Conservation (phyloP, 30 jellyfish, hydroid and myxozoan species). For the Hydractinia echinata region DNA sequence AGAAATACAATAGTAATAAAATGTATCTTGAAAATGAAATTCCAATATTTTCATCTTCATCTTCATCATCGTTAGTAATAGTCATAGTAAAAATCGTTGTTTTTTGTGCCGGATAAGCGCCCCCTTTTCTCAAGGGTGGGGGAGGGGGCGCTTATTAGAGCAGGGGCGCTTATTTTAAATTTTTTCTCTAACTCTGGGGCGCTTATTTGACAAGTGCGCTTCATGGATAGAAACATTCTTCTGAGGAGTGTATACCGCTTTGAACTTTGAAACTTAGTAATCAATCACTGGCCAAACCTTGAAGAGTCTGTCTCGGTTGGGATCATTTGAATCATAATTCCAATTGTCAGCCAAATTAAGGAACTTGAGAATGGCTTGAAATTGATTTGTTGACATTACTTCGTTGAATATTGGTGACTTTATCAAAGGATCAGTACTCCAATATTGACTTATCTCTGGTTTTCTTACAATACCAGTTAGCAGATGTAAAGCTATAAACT, state of each 20-base stretch:
- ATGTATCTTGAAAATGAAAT: too few relatives aligned
- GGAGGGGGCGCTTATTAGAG: too few relatives aligned
- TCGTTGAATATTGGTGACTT: not conserved
- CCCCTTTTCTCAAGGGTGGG: too few relatives aligned
- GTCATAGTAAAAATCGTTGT: too few relatives aligned
- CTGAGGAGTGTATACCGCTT: conserved; percentile 12
- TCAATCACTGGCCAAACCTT: conserved; percentile 8
- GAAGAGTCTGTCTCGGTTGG: not conserved
- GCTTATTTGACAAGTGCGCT: too few relatives aligned
- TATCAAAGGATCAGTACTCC: not conserved
- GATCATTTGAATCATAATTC: conserved; percentile 11
- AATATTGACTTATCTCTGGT: not conserved
- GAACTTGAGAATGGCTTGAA: conserved; percentile 14
- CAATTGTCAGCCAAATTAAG: conserved; percentile 21
- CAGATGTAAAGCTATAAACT: not conserved
- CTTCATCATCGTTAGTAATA: too few relatives aligned
- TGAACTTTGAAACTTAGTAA: not conserved
- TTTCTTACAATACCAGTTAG: not conserved
- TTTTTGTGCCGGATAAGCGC: too few relatives aligned
- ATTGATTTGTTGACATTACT: conserved; percentile 23
- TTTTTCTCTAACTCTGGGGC: too few relatives aligned
- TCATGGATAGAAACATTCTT: conserved; percentile 6
- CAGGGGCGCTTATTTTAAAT: too few relatives aligned
- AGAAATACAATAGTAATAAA: too few relatives aligned
- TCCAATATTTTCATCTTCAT: too few relatives aligned